phyloP scores from a whole-genome alignment of 1,140 invertebrate species.

The Melanaphis sacchari region DNA sequence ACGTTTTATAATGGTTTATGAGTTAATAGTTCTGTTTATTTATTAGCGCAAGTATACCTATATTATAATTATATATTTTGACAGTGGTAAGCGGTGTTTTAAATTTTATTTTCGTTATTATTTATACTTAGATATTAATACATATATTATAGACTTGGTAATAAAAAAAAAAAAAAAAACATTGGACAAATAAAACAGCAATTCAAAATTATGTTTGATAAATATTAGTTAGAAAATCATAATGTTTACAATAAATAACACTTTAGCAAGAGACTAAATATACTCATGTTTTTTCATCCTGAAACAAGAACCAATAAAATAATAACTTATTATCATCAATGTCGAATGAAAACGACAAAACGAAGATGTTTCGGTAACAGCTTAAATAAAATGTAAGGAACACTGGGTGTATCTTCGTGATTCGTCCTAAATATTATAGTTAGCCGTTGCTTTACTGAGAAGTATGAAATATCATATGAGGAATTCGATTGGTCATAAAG shows the following conservation, averaged over 20 bases:
- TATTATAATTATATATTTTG: background rate
- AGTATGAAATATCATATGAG: background rate
- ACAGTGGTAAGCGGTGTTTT: background rate
- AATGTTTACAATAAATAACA: background rate
- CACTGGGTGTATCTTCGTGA: background rate
- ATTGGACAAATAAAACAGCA: background rate
- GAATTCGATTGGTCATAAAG: background rate
- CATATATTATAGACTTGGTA: background rate
- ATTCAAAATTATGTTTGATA: background rate
- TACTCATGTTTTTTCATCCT: background rate
- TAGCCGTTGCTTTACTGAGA: background rate
- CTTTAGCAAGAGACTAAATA: background rate
- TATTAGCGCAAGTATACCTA: background rate
- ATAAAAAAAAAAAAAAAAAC: background rate
- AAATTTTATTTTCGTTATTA: background rate
- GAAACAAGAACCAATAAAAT: background rate
- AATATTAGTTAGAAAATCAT: background rate
- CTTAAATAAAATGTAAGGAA: background rate
- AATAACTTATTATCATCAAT: conserved; percentile 3
- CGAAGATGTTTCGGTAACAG: background rate
- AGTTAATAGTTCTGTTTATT: background rate
- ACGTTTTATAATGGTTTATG: background rate
- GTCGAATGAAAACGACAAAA: background rate
- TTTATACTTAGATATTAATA: background rate
- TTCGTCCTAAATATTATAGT: background rate